Conservation (phyloP, 2,797 vertebrate species). For the Tauraco hartlaubi region DNA sequence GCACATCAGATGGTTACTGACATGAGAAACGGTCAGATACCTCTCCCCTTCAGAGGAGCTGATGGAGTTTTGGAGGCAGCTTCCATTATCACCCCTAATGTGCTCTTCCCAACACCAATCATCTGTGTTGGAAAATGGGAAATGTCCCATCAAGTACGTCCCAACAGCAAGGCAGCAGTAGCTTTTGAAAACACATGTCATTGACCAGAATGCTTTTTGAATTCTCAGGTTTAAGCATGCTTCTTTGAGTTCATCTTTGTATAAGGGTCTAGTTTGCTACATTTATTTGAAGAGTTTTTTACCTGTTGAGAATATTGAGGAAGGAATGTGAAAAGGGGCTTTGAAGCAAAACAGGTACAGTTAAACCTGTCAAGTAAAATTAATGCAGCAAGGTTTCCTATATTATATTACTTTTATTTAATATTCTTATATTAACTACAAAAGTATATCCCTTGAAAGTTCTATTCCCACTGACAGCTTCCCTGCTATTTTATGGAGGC, state of each 20-base stretch:
- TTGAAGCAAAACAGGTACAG: slow-evolving; percentile 16
- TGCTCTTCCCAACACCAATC: fast-evolving
- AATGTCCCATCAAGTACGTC: neutral
- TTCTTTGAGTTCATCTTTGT: neutral
- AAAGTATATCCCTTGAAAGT: slow-evolving; percentile 25
- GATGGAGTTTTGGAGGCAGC: neutral
- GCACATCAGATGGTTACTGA: neutral
- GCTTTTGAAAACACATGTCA: neutral
- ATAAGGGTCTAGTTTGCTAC: neutral
- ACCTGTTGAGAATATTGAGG: neutral
- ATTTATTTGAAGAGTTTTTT: neutral
- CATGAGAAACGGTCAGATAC: neutral
- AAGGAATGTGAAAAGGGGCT: slow-evolving; percentile 20
- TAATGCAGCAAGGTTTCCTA: neutral
- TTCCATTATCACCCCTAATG: neutral
- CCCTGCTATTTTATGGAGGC: slow-evolving; percentile 41
- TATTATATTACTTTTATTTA: slow-evolving; percentile 43
- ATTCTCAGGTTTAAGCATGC: neutral
- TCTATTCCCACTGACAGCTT: slow-evolving; percentile 45
- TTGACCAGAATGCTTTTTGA: neutral
- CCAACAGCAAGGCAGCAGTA: neutral
- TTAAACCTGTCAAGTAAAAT: slow-evolving; percentile 24
- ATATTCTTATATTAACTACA: slow-evolving; percentile 42
- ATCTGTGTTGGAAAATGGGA: neutral
- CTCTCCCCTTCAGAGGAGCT: neutral